phyloP scores from a whole-genome alignment of 2,113 vertebrate species.

The Eleginops maclovinus region DNA sequence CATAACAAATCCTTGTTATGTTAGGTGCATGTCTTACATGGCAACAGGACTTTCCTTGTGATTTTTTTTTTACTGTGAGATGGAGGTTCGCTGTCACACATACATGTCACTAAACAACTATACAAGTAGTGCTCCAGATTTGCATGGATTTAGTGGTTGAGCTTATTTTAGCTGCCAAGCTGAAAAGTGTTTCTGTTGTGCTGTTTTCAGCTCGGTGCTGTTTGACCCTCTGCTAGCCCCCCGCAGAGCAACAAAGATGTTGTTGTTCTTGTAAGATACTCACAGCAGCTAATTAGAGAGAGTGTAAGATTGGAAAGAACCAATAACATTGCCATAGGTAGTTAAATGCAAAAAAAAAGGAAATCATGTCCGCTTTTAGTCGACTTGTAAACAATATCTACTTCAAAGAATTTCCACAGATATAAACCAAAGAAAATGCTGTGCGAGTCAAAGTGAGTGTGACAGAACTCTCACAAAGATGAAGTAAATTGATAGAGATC shows the following conservation, averaged over 20 bases:
- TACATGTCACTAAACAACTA: background rate
- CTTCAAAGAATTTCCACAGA: slow-evolving; percentile 33
- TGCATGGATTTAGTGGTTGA: slow-evolving; percentile 21
- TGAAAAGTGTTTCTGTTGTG: slow-evolving; percentile 37
- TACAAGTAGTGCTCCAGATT: background rate
- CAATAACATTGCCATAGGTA: slow-evolving; percentile 34
- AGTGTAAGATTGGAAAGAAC: slow-evolving; percentile 47
- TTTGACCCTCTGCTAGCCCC: slow-evolving; percentile 79
- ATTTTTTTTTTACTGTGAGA: slow-evolving; percentile 52
- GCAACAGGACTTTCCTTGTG: slow-evolving; percentile 81
- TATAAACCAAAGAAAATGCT: slow-evolving; percentile 35
- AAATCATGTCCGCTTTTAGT: slow-evolving; percentile 7
- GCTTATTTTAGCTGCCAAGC: slow-evolving; percentile 37
- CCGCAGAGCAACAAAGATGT: slow-evolving; percentile 88
- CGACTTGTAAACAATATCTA: slow-evolving; percentile 49
- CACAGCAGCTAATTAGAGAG: slow-evolving; percentile 91
- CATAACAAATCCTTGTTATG: slow-evolving; percentile 86
- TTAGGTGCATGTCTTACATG: slow-evolving; percentile 83
- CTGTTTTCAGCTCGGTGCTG: slow-evolving; percentile 45
- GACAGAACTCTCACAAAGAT: slow-evolving; percentile 34
- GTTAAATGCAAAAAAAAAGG: background rate
- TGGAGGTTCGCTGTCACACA: slow-evolving; percentile 7
- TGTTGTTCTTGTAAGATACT: slow-evolving; percentile 88
- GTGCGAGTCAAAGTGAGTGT: slow-evolving; percentile 20
- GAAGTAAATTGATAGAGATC: slow-evolving; percentile 55